phyloP scores from a whole-genome alignment of 2,888 invertebrate genomes.

The Parasteatoda lunata region DNA sequence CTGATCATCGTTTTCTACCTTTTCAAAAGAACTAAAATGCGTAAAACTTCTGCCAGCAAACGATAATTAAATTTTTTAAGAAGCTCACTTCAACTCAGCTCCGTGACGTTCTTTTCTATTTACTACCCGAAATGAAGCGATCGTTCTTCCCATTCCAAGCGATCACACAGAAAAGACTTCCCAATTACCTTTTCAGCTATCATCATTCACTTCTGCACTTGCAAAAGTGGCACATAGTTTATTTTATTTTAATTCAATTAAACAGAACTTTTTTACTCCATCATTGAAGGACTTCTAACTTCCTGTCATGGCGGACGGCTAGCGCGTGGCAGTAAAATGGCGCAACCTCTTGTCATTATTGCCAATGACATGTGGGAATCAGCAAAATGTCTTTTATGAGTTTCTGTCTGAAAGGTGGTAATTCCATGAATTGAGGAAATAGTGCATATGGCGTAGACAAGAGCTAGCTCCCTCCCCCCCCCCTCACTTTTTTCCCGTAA shows the following conservation, averaged over 20 bases:
- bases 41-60: background rate
- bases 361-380: no score
- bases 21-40: no score
- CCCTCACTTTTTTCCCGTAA: no score
- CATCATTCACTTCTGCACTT: conserved; percentile 9
- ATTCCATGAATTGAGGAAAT: conserved; percentile 10
- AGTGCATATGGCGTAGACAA: background rate
- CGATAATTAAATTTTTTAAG: background rate
- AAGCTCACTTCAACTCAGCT: background rate
- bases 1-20: no score
- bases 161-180: conserved; percentile 17
- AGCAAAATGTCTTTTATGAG: no score
- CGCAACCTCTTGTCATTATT: conserved; percentile 2
- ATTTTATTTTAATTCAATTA: conserved; percentile 50
- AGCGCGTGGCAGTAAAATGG: conserved; percentile 32
- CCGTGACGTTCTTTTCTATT: conserved; percentile 16
- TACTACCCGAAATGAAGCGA: conserved; percentile 11
- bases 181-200: conserved; percentile 25
- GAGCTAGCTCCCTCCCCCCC: no score
- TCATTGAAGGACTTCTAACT: background rate
- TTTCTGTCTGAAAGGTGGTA: background rate
- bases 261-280: conserved; percentile 1
- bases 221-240: conserved; percentile 15
- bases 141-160: conserved; percentile 8
- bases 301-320: conserved; percentile 29